Evolutionary conservation across 2,113 vertebrate species (phyloP).

Genomic region (Platycercus adscitus): DNA sequence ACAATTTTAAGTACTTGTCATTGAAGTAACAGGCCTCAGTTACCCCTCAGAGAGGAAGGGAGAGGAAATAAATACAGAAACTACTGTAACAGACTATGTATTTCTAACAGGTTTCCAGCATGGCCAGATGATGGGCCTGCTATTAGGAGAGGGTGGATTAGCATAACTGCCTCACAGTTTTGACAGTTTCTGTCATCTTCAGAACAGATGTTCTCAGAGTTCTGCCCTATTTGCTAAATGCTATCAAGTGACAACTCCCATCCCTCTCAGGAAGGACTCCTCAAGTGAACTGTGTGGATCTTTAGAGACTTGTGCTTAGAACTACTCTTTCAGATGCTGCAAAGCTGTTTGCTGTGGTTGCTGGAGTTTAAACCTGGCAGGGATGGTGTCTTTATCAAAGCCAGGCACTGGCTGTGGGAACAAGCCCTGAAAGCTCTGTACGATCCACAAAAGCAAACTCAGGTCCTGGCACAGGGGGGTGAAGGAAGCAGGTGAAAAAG

Average conservation of each 20-base stretch:
- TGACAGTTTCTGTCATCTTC: conserved; percentile 20
- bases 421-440: neutral
- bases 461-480: neutral
- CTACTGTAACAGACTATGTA: neutral
- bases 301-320: neutral
- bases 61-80: neutral
- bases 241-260: neutral
- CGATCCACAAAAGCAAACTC: neutral
- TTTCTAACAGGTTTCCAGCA: conserved; percentile 7
- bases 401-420: neutral
- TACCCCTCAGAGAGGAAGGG: neutral
- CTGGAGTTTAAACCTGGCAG: neutral
- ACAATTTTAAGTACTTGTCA: neutral
- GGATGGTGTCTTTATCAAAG: neutral
- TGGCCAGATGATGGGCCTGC: neutral
- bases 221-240: conserved; percentile 12
- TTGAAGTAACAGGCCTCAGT: neutral
- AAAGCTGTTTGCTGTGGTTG: neutral
- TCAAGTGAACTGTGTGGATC: neutral
- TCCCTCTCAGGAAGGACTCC: neutral
- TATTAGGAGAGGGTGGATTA: neutral
- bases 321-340: neutral
- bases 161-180: conserved; percentile 10
- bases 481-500: neutral
- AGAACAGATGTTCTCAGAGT: neutral